phyloP scores from a whole-genome alignment of 2,888 invertebrate genomes.

The Odontomyia ornata region DNA sequence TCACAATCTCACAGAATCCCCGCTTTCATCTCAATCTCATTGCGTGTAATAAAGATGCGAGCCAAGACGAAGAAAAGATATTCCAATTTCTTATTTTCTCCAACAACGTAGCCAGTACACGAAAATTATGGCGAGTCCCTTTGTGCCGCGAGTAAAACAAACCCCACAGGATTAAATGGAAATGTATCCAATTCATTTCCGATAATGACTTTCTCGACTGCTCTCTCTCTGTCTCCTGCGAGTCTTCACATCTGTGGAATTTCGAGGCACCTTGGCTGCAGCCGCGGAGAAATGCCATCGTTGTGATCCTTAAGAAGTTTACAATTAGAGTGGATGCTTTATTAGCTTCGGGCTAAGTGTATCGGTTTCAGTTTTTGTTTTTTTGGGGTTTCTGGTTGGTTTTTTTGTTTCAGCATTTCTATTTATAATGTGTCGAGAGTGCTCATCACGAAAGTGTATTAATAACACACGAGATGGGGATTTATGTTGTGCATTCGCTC shows the following conservation, averaged over 20 bases:
- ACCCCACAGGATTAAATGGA: conserved; percentile 39
- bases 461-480: conserved; percentile 3
- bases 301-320: conserved; percentile 19
- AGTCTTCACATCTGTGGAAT: conserved; percentile 17
- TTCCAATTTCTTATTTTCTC: conserved; percentile 8
- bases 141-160: neutral
- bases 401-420: neutral
- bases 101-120: neutral
- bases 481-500: neutral
- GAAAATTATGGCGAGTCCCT: conserved; percentile 10
- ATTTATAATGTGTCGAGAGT: neutral
- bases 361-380: neutral
- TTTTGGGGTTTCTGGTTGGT: no score
- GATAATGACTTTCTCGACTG: conserved; percentile 42
- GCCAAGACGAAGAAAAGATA: neutral
- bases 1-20: neutral
- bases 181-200: conserved; percentile 43
- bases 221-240: conserved; percentile 23
- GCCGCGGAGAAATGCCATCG: conserved; percentile 10
- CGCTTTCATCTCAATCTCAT: conserved; percentile 16
- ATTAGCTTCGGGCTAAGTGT: neutral
- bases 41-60: no score
- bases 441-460: neutral
- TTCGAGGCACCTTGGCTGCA: neutral
- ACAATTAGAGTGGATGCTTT: neutral